Conservation (phyloP, 2,797 vertebrate genomes). For the Halcyon smyrnensis region DNA sequence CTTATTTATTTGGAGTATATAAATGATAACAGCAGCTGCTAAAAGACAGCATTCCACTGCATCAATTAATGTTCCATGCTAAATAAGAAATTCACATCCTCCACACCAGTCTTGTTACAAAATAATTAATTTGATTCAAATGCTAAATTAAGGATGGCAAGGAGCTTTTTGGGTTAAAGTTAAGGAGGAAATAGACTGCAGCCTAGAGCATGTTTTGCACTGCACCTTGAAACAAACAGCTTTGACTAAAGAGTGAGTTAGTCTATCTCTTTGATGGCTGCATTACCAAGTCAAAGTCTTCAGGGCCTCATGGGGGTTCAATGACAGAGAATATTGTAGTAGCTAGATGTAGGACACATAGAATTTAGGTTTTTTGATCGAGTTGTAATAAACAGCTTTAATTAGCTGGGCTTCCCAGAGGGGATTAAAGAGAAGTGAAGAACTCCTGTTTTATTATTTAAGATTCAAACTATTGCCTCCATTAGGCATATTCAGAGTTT, state of each 20-base stretch:
- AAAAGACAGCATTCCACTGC: slow-evolving; percentile 25
- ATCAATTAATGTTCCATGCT: slow-evolving; percentile 53
- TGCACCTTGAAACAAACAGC: slow-evolving; percentile 78
- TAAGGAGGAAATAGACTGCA: slow-evolving; percentile 33
- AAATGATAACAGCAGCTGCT: slow-evolving; percentile 38
- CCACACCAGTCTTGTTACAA: slow-evolving; percentile 59
- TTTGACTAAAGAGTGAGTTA: slow-evolving; percentile 78
- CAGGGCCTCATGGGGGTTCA: slow-evolving; percentile 69
- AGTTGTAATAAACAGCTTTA: slow-evolving; percentile 80
- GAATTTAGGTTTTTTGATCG: slow-evolving; percentile 80
- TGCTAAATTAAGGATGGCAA: slow-evolving; percentile 74
- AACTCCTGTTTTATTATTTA: slow-evolving; percentile 72
- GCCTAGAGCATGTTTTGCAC: slow-evolving; percentile 74
- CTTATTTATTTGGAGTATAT: background rate
- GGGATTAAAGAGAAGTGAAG: slow-evolving; percentile 61
- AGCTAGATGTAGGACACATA: slow-evolving; percentile 77
- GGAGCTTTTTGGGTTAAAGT: slow-evolving; percentile 66
- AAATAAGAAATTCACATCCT: slow-evolving; percentile 64
- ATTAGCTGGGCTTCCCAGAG: slow-evolving; percentile 76
- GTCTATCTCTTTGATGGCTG: slow-evolving; percentile 75
- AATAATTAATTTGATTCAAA: slow-evolving; percentile 78
- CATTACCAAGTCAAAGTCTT: slow-evolving; percentile 79
- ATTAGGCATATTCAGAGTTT: slow-evolving; percentile 43
- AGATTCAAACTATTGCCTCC: slow-evolving; percentile 63
- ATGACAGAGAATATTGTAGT: slow-evolving; percentile 79